These are phyloP conservation scores for Aplodontia rufa DNA, from an alignment of 2,113 vertebrate genomes.

Conservation along the genomic window DNA sequence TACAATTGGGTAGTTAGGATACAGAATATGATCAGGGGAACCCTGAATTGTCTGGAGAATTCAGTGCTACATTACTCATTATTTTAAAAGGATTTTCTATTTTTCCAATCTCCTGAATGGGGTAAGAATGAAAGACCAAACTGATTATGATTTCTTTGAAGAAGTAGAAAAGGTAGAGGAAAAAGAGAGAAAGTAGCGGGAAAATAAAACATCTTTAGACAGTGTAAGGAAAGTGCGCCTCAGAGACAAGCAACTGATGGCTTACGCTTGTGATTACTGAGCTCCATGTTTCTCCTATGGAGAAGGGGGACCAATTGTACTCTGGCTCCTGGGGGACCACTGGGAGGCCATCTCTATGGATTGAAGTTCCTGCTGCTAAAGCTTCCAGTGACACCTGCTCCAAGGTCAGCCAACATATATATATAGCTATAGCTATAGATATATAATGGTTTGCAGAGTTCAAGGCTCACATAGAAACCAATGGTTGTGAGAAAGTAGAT, in stretches of 20 bases:
- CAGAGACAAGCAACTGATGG: background rate
- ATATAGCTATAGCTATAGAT: too few species aligned
- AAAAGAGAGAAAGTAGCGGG: background rate
- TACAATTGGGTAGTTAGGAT: background rate
- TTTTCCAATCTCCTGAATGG: background rate
- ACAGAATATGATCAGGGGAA: background rate
- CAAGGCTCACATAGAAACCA: background rate
- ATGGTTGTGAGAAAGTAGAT: background rate
- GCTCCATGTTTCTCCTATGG: background rate
- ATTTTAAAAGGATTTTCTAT: constrained; percentile 40
- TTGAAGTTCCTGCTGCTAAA: background rate
- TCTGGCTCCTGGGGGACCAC: too few species aligned
- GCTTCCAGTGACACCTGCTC: background rate
- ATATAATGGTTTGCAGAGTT: background rate
- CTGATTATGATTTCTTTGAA: background rate
- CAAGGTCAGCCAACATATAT: background rate
- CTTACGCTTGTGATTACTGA: background rate
- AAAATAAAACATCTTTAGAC: constrained; percentile 3
- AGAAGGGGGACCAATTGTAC: background rate
- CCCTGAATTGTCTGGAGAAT: constrained; percentile 3
- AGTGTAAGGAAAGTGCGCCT: background rate
- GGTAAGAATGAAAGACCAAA: background rate
- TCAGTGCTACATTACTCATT: background rate
- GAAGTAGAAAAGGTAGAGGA: background rate
- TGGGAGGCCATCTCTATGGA: background rate